A percentile compares a stretch with the other conserved stretches of the same genome.
These are phyloP conservation scores for Drosophila paulistorum DNA, from an alignment of 1,140 invertebrate genomes.

Conservation along the genomic window DNA sequence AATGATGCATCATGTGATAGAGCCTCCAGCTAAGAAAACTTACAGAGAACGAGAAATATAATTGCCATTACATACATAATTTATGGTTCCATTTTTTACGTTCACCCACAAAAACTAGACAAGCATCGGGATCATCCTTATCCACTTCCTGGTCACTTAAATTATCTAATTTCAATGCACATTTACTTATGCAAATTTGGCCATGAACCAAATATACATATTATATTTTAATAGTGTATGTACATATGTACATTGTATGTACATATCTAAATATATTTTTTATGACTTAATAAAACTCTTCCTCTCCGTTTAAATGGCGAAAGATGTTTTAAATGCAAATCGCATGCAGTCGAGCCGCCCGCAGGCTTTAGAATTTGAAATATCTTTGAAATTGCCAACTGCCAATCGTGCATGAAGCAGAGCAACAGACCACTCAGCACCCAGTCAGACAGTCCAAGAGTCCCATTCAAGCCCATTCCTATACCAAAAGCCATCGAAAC, in stretches of 20 bases:
- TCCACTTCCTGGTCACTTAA: conserved; percentile 73
- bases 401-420: conserved; percentile 78
- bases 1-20: conserved; percentile 65
- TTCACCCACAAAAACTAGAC: conserved; percentile 33
- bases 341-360: conserved; percentile 52
- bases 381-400: conserved; percentile 78
- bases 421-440: conserved; percentile 7
- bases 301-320: conserved; percentile 72
- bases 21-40: conserved; percentile 10
- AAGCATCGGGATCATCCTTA: conserved; percentile 24
- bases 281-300: conserved; percentile 82
- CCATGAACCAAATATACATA: conserved; percentile 54
- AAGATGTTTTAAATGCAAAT: conserved; percentile 74
- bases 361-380: conserved; percentile 69
- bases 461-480: neutral
- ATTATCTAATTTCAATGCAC: conserved; percentile 76
- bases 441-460: neutral
- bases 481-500: conserved; percentile 25
- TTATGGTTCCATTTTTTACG: conserved; percentile 31
- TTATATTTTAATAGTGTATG: neutral
- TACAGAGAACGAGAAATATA: neutral
- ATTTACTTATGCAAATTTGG: conserved; percentile 75
- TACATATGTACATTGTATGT: neutral
- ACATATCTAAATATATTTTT: conserved; percentile 31
- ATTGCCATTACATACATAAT: conserved; percentile 30